Evolutionary conservation across 2,888 invertebrate species (phyloP).

Genomic region (Notodonta ziczac): DNA sequence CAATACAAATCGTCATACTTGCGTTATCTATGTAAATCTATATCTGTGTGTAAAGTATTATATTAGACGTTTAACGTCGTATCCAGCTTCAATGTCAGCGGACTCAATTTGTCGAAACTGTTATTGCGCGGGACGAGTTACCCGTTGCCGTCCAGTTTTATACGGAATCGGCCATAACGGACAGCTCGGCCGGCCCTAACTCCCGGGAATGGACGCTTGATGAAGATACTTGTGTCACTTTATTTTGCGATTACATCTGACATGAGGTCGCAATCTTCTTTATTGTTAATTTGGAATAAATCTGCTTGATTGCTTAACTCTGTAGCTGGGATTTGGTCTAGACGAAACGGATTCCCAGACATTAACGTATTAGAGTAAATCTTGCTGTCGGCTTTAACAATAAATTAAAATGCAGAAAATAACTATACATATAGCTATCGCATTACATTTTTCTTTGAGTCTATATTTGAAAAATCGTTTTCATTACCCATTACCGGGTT

Average conservation of each 20-base stretch:
- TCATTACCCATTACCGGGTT: too few relatives aligned
- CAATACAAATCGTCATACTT: too few relatives aligned
- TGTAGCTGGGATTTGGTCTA: constrained; percentile 26
- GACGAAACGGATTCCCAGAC: constrained; percentile 21
- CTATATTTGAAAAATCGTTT: background rate
- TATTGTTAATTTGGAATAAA: constrained; percentile 69
- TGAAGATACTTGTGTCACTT: constrained; percentile 81
- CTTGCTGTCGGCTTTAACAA: background rate
- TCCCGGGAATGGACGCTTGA: constrained; percentile 78
- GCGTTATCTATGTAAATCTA: too few relatives aligned
- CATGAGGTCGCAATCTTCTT: constrained; percentile 70
- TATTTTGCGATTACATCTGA: constrained; percentile 79
- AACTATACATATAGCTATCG: background rate
- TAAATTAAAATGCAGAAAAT: background rate
- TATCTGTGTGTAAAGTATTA: constrained; percentile 26
- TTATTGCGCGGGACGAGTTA: constrained; percentile 70
- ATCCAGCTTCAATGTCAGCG: constrained; percentile 67
- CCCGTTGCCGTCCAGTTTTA: constrained; percentile 64
- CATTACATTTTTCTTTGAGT: background rate
- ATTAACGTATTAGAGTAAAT: constrained; percentile 9
- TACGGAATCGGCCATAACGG: constrained; percentile 74
- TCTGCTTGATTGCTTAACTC: constrained; percentile 51
- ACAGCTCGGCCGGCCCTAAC: constrained; percentile 69
- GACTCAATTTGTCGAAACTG: constrained; percentile 81
- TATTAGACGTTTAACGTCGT: constrained; percentile 54